phyloP scores from a whole-genome alignment of 2,797 vertebrate species.

The Phrynocephalus guinanensis region DNA sequence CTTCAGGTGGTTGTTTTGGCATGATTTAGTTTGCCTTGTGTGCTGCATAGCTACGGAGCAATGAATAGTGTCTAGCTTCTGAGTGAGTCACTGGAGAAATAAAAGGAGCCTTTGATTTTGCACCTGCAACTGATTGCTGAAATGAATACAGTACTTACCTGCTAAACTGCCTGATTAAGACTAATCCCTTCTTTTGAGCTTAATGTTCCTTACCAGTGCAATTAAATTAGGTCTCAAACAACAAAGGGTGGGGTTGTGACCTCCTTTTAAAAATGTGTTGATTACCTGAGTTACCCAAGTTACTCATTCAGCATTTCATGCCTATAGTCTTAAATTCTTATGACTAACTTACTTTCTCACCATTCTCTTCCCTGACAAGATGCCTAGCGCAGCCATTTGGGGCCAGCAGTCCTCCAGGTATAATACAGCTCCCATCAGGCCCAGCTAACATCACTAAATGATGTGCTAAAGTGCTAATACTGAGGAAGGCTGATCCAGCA shows the following conservation, averaged over 20 bases:
- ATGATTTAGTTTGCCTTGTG: neutral
- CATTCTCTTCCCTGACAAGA: neutral
- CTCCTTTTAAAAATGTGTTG: neutral
- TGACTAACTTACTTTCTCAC: neutral
- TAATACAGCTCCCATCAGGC: neutral
- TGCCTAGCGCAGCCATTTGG: neutral
- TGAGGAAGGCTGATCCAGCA: neutral
- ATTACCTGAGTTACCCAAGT: neutral
- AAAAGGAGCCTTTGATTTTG: constrained; percentile 35
- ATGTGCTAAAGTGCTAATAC: neutral
- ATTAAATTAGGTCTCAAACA: neutral
- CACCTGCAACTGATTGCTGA: constrained; percentile 27
- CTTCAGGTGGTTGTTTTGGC: neutral
- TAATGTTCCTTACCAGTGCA: constrained; percentile 21
- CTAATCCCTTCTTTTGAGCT: constrained; percentile 1
- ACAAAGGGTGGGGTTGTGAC: neutral
- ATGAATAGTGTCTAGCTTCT: constrained; percentile 13
- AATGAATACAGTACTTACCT: constrained; percentile 7
- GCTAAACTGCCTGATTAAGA: constrained; percentile 14
- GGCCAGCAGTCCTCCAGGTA: neutral
- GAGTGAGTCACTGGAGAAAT: constrained; percentile 14
- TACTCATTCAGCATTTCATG: neutral
- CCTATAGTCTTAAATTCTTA: neutral
- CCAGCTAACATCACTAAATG: neutral
- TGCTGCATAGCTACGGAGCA: neutral